Evolutionary conservation across 1,140 invertebrate genomes (phyloP).

Genomic region (Atta colombica): DNA sequence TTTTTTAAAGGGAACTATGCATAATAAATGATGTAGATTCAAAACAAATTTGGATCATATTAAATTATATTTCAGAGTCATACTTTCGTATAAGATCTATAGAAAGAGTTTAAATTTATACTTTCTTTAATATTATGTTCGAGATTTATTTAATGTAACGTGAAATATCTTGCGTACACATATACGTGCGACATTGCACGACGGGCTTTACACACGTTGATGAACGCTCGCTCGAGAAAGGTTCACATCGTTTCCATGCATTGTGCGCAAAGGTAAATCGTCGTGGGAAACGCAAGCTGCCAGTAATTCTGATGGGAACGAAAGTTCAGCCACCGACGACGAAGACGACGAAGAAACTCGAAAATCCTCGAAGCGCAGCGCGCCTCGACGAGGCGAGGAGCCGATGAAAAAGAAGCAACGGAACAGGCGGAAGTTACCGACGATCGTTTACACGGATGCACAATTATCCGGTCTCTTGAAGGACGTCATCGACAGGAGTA

Average conservation of each 20-base stretch:
- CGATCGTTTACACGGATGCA: constrained; percentile 82
- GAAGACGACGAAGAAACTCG: constrained; percentile 70
- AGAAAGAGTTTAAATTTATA: neutral
- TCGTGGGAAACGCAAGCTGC: constrained; percentile 82
- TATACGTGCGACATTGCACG: neutral
- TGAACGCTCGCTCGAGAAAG: constrained; percentile 61
- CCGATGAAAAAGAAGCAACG: constrained; percentile 67
- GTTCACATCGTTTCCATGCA: constrained; percentile 70
- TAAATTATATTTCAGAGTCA: neutral
- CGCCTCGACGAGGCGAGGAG: constrained; percentile 55
- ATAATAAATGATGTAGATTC: neutral
- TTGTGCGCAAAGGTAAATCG: constrained; percentile 78
- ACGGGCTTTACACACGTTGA: constrained; percentile 50
- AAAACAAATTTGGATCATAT: neutral
- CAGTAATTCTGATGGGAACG: constrained; percentile 77
- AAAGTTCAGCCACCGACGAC: constrained; percentile 63
- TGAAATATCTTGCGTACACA: constrained; percentile 34
- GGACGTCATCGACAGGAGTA: constrained; percentile 82
- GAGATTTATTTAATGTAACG: constrained; percentile 55
- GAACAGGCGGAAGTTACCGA: constrained; percentile 69
- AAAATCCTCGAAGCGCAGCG: constrained; percentile 68
- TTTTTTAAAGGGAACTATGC: too few relatives aligned
- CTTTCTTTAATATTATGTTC: neutral
- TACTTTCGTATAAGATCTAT: neutral
- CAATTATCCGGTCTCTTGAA: constrained; percentile 84